Evolutionary conservation across 1,140 invertebrate genomes (phyloP), one percentile per base, ranked within the genome.

Genomic region (Tetragonula clypearis): DNA sequence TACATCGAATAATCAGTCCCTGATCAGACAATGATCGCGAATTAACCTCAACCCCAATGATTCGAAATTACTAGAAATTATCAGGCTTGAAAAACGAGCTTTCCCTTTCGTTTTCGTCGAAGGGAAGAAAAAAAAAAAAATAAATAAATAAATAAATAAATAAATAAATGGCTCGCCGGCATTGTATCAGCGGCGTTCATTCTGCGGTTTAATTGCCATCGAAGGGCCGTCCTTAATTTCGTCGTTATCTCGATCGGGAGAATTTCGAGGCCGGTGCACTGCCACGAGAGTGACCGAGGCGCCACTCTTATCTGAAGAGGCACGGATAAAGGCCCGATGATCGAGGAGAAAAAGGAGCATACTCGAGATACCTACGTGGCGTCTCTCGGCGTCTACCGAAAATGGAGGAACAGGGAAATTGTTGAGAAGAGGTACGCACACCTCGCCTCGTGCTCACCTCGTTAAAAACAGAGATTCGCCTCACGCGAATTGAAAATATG

Each of bases 231-330:
- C 83, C 89, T 90, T 90, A 90, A 90, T 90, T 90, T 90, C 71
- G 79, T 84, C 30, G 81, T 78, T 88, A 90, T 90, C 89, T 84
- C 72, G 84, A 90, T 90, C 84, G 79, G 41, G 81, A 79, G 82
- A 87, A 87, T 87, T 62, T 82, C 87, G 86, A 79, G 82, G 73
- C 85, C 78, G 82, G 87, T 35, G 35, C 82, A 88, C 87, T 74
- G 85, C 75, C 82, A 88, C 84, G 87, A 90, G 92, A 93, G 30
- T 93, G 92, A 91, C 87, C 90, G 78, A 90, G 93, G 92, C 92
- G 92, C 92, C 93, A 91, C 55, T 85, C 90, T 93, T 94, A 94
- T 94, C 93, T 91, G 68, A 74, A 82, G 90, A 80, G 89, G 86
- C 81, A 72, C 86, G 87, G 92, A 93, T 94, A 93, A 92, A 30